A percentile compares a stretch with the other conserved stretches of the same genome.
These are phyloP conservation scores for Cossypha heuglini DNA, from an alignment of 2,797 vertebrate species.

Conservation along the genomic window DNA sequence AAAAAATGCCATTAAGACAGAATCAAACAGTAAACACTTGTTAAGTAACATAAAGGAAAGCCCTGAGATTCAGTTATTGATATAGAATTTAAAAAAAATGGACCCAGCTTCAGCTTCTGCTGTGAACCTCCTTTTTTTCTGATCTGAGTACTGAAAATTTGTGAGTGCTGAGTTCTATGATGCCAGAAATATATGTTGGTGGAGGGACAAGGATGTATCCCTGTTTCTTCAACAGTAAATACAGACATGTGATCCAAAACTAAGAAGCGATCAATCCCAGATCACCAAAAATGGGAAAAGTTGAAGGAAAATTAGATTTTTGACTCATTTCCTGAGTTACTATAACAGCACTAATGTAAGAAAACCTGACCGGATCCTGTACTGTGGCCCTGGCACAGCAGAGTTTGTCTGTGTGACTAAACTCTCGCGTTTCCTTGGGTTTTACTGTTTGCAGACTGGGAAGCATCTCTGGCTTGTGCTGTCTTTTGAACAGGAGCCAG, in stretches of 20 bases:
- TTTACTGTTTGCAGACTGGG: background rate
- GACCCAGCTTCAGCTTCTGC: background rate
- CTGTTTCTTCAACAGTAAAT: background rate
- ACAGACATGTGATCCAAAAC: background rate
- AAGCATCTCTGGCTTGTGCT: background rate
- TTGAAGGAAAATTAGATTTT: background rate
- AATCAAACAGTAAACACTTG: background rate
- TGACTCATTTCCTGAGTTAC: background rate
- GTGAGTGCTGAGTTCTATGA: background rate
- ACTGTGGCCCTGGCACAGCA: background rate
- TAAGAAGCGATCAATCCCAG: background rate
- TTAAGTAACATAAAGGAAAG: background rate
- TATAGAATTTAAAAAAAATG: background rate
- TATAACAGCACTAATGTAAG: background rate
- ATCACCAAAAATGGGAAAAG: background rate
- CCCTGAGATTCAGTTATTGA: background rate
- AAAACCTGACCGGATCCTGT: background rate
- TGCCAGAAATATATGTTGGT: background rate
- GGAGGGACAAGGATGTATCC: background rate
- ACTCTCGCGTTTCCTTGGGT: fast-evolving
- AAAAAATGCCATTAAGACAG: background rate
- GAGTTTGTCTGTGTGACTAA: background rate
- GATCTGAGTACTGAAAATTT: background rate
- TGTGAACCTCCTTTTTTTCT: background rate
- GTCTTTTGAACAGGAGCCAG: background rate